These are phyloP conservation scores for Pterocles burchelli DNA, from an alignment of 2,113 vertebrate species.

Conservation along the genomic window DNA sequence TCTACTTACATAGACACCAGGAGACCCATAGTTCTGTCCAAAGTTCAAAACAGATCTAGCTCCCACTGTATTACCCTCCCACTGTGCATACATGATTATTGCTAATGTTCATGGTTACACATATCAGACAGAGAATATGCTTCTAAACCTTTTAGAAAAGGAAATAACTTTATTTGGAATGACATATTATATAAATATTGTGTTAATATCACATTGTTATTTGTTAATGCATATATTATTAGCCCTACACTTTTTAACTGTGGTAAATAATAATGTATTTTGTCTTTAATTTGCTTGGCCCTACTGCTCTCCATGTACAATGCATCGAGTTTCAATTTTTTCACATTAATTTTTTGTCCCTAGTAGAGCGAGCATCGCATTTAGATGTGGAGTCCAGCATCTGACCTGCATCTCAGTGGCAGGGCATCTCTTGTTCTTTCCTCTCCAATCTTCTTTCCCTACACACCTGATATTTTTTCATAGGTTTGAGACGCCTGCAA, in stretches of 20 bases:
- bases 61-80: neutral
- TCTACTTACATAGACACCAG: neutral
- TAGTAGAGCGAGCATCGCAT: neutral
- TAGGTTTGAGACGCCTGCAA: slow-evolving; percentile 57
- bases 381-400: slow-evolving; percentile 29
- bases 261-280: neutral
- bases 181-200: slow-evolving; percentile 1
- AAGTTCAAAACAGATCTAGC: neutral
- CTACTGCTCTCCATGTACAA: neutral
- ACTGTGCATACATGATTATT: neutral
- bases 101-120: neutral
- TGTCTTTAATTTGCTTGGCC: slow-evolving; percentile 18
- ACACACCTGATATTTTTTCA: slow-evolving; percentile 41
- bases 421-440: slow-evolving; percentile 9
- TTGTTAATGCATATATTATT: slow-evolving; percentile 16
- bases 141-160: neutral
- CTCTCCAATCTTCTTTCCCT: slow-evolving; percentile 29
- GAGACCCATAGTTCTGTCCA: neutral
- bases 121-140: neutral
- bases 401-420: neutral
- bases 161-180: neutral
- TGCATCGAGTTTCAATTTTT: neutral
- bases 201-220: slow-evolving; percentile 34
- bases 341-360: slow-evolving; percentile 4
- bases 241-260: slow-evolving; percentile 4